Percentiles rank a stretch among this genome's conserved stretches.
Conservation (phyloP, 2,113 vertebrate species). For the Sinocyclocheilus grahami region DNA sequence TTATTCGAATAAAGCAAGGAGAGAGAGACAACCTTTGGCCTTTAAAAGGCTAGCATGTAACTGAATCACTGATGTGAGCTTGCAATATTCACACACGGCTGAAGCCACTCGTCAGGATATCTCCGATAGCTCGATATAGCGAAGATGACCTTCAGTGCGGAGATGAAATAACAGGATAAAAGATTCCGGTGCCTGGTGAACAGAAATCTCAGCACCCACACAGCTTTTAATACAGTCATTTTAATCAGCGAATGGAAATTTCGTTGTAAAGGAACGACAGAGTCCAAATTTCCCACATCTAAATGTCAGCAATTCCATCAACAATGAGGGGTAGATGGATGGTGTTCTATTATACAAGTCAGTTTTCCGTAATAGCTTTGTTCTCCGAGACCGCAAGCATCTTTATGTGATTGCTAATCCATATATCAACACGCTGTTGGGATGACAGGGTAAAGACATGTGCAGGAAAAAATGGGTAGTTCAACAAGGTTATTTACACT, state of each 20-base stretch:
- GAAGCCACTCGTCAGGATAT: constrained; percentile 61
- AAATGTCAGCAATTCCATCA: constrained; percentile 56
- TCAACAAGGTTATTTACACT: too few relatives aligned
- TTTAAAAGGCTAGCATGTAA: constrained; percentile 41
- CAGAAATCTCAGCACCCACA: constrained; percentile 37
- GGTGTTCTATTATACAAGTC: constrained; percentile 36
- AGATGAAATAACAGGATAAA: constrained; percentile 46
- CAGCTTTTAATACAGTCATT: constrained; percentile 50
- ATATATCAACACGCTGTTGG: neutral
- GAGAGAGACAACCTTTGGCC: constrained; percentile 44
- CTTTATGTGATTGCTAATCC: constrained; percentile 24
- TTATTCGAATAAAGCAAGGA: constrained; percentile 43
- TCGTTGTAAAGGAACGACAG: constrained; percentile 42
- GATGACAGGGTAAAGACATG: neutral
- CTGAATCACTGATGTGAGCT: constrained; percentile 50
- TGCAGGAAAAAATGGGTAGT: too few relatives aligned
- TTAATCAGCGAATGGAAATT: constrained; percentile 50
- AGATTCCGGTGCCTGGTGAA: constrained; percentile 51
- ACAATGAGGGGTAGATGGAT: constrained; percentile 35
- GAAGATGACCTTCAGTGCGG: constrained; percentile 68
- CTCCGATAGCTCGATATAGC: constrained; percentile 69
- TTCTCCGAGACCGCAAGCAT: neutral
- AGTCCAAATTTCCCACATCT: constrained; percentile 41
- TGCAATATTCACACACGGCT: constrained; percentile 65
- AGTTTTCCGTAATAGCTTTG: constrained; percentile 41